phyloP scores from a whole-genome alignment of 2,113 vertebrate genomes.

The Ceyx margarethae region DNA sequence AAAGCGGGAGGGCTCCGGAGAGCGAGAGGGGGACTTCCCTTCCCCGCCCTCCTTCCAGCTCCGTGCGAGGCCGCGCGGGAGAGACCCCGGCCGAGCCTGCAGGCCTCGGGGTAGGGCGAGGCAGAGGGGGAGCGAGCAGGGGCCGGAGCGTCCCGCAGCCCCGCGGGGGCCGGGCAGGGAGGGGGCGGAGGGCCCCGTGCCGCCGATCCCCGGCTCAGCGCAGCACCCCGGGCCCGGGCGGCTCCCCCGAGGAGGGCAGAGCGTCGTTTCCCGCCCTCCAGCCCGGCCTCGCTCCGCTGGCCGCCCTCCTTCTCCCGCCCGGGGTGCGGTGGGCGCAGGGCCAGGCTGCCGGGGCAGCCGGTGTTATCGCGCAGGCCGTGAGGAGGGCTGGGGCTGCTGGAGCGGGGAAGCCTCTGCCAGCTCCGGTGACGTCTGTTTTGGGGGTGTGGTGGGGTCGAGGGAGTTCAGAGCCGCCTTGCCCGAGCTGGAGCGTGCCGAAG shows the following conservation, averaged over 20 bases:
- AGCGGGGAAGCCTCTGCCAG: not conserved
- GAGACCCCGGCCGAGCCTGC: constrained; percentile 37
- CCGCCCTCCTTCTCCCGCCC: not conserved
- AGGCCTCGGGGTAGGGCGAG: constrained; percentile 62
- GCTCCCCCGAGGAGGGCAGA: not conserved
- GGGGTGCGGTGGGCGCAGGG: not conserved
- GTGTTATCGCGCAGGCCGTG: not conserved
- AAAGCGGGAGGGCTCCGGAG: not conserved
- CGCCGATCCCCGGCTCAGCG: not conserved
- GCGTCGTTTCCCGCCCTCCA: not conserved
- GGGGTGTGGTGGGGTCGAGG: not conserved
- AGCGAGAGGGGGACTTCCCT: constrained; percentile 14
- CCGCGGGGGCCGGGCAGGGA: not conserved
- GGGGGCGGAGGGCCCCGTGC: not conserved
- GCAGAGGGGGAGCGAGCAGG: not conserved
- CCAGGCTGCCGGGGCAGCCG: not conserved
- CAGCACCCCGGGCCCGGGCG: not conserved
- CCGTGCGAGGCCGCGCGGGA: constrained; percentile 55
- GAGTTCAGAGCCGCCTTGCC: not conserved
- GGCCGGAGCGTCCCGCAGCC: not conserved
- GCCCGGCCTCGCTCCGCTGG: accelerated
- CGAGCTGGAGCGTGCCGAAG: not conserved
- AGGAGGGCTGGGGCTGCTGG: not conserved
- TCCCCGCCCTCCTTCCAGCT: not conserved
- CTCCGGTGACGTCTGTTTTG: not conserved